phyloP scores from a whole-genome alignment of 2,797 vertebrate species.

The Rhabdophis nuchalis region DNA sequence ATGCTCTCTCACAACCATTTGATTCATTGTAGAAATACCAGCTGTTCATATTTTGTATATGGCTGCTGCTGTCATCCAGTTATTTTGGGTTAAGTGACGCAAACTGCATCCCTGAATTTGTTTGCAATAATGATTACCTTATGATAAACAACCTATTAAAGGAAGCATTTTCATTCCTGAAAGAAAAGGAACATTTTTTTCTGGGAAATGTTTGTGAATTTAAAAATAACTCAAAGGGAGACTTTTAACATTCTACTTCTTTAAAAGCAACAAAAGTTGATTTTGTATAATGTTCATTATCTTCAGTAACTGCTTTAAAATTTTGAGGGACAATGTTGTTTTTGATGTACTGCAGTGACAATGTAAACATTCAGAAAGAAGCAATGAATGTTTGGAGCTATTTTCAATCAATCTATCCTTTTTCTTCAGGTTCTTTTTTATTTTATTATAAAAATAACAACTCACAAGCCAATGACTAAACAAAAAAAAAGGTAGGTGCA shows the following conservation, averaged over 20 bases:
- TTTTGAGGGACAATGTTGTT: not conserved
- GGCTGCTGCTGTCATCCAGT: not conserved
- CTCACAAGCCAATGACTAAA: not conserved
- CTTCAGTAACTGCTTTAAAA: not conserved
- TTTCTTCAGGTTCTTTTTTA: slow-evolving; percentile 18
- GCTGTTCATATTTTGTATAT: not conserved
- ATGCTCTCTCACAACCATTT: not conserved
- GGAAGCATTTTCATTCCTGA: not conserved
- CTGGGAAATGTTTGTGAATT: not conserved
- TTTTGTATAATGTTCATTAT: not conserved
- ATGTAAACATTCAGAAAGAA: slow-evolving; percentile 27
- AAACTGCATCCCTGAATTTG: not conserved
- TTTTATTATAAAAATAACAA: not conserved
- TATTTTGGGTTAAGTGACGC: not conserved
- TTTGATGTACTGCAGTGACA: not conserved
- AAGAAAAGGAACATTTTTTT: not conserved
- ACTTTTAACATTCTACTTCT: slow-evolving; percentile 8
- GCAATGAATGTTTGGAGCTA: slow-evolving; percentile 33
- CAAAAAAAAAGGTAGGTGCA: not conserved
- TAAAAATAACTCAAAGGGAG: not conserved
- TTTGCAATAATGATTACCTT: not conserved
- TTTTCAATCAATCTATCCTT: slow-evolving; percentile 12
- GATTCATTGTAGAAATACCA: not conserved
- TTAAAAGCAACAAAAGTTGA: not conserved
- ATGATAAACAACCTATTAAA: not conserved